A percentile compares a stretch with the other conserved stretches of the same genome.
phyloP scores from a whole-genome alignment of 2,888 invertebrate genomes.

The Ametastegia equiseti region DNA sequence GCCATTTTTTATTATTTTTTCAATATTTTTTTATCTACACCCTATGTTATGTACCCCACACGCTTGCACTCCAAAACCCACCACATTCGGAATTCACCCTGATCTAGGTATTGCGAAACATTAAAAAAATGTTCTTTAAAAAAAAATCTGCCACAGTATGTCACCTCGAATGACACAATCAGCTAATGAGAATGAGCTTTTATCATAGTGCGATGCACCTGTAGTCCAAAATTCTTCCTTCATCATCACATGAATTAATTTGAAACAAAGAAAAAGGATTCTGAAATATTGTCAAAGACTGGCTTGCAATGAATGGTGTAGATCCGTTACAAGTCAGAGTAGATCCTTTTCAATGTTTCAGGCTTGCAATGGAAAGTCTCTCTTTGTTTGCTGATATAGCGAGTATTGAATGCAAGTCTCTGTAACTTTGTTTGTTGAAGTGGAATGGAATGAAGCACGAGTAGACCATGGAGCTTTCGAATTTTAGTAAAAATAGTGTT shows the following conservation, averaged over 20 bases:
- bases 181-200: neutral
- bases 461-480: neutral
- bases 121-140: neutral
- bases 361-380: neutral
- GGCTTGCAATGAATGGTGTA: neutral
- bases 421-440: conserved; percentile 25
- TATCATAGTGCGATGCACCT: neutral
- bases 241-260: neutral
- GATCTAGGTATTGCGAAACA: neutral
- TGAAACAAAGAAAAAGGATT: neutral
- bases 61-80: neutral
- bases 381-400: neutral
- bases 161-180: neutral
- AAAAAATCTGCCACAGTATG: neutral
- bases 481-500: neutral
- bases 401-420: neutral
- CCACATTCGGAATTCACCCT: neutral
- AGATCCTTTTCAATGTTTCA: neutral
- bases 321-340: no score
- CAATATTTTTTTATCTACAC: no score
- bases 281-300: neutral
- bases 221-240: neutral
- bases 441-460: conserved; percentile 35
- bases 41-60: neutral
- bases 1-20: neutral